Evolutionary conservation across 2,797 vertebrate genomes (phyloP).

Genomic region (Ataeniobius toweri): DNA sequence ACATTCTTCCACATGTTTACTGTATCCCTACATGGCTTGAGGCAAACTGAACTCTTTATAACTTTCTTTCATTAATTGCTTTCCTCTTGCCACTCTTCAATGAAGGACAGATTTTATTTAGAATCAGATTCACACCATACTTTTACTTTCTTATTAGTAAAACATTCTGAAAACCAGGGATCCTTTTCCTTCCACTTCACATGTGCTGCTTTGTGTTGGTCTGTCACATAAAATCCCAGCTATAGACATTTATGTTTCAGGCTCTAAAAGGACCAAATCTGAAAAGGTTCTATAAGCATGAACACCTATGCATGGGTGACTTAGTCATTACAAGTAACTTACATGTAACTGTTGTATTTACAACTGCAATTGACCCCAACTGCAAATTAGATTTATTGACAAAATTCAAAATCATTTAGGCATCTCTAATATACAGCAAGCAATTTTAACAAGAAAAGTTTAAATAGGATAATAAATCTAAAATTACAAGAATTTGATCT

Average conservation of each 20-base stretch:
- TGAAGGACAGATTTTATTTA: too few relatives aligned
- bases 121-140: not conserved
- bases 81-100: too few relatives aligned
- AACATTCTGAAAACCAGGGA: not conserved
- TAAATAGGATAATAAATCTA: not conserved
- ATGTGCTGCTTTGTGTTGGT: not conserved
- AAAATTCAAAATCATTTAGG: not conserved
- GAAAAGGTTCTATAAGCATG: not conserved
- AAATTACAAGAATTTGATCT: not conserved
- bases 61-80: too few relatives aligned
- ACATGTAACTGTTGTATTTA: not conserved
- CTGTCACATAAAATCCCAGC: not conserved
- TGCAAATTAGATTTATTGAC: not conserved
- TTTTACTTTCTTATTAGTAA: not conserved
- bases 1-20: too few relatives aligned
- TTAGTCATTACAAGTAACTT: constrained; percentile 30
- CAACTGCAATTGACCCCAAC: too few relatives aligned
- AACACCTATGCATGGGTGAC: not conserved
- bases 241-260: not conserved
- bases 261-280: not conserved
- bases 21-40: too few relatives aligned
- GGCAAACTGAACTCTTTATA: too few relatives aligned
- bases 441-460: not conserved
- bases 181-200: not conserved
- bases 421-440: not conserved